phyloP scores from a whole-genome alignment of 2,113 vertebrate species.

The Heterochromis multidens region DNA sequence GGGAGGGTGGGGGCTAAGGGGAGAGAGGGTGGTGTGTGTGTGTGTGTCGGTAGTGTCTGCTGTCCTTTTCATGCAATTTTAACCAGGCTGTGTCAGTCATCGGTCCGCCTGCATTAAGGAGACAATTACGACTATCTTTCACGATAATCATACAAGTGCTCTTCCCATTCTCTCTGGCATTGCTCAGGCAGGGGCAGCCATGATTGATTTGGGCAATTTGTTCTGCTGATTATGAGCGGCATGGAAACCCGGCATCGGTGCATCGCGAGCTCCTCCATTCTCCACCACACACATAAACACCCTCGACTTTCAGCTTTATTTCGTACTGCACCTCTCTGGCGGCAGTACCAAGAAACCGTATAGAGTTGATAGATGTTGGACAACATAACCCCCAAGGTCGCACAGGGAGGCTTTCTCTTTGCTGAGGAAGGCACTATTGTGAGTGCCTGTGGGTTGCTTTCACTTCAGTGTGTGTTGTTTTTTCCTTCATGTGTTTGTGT shows the following conservation, averaged over 20 bases:
- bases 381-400: slow-evolving; percentile 50
- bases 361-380: slow-evolving; percentile 59
- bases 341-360: slow-evolving; percentile 2
- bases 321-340: background rate
- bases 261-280: slow-evolving; percentile 1
- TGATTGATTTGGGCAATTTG: slow-evolving; percentile 83
- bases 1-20: background rate
- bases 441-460: slow-evolving; percentile 14
- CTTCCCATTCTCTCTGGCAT: slow-evolving; percentile 42
- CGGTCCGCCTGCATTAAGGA: slow-evolving; percentile 64
- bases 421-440: slow-evolving; percentile 40
- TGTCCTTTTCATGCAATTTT: slow-evolving; percentile 64
- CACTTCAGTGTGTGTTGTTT: slow-evolving; percentile 15
- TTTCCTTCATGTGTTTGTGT: slow-evolving; percentile 31
- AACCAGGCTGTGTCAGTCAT: slow-evolving; percentile 72
- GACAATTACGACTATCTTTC: slow-evolving; percentile 79
- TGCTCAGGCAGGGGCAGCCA: slow-evolving; percentile 60
- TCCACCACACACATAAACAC: slow-evolving; percentile 1
- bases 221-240: slow-evolving; percentile 75
- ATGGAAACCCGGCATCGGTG: slow-evolving; percentile 52
- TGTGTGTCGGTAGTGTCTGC: background rate
- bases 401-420: slow-evolving; percentile 37
- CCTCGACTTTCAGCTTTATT: slow-evolving; percentile 31
- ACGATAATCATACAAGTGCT: slow-evolving; percentile 78
- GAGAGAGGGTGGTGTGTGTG: background rate